Conservation (phyloP, 2,888 invertebrate species). For the Hybos culiciformis region DNA sequence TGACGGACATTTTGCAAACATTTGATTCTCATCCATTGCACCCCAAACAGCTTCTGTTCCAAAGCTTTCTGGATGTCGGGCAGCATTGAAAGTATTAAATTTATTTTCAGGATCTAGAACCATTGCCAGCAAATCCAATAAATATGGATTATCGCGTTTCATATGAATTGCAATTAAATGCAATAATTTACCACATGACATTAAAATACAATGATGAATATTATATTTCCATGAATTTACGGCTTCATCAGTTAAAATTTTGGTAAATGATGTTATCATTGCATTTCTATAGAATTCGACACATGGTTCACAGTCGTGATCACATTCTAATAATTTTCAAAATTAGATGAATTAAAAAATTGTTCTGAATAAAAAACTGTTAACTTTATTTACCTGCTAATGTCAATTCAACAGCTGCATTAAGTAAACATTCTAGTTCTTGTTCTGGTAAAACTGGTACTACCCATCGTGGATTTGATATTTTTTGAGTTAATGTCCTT, state of each 20-base stretch:
- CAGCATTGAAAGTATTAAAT: slow-evolving; percentile 44
- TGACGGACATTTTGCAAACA: slow-evolving; percentile 45
- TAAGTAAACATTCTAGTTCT: slow-evolving; percentile 81
- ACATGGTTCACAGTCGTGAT: slow-evolving; percentile 77
- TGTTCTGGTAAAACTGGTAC: slow-evolving; percentile 94
- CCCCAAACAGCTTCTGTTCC: slow-evolving; percentile 36
- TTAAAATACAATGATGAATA: slow-evolving; percentile 88
- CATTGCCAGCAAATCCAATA: slow-evolving; percentile 84
- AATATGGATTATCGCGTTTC: slow-evolving; percentile 77
- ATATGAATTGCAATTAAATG: slow-evolving; percentile 88
- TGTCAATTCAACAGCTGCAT: slow-evolving; percentile 78
- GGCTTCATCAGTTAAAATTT: slow-evolving; percentile 94
- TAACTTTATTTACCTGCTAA: slow-evolving; percentile 48
- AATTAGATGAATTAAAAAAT: slow-evolving; percentile 2
- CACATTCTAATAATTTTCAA: slow-evolving; percentile 47
- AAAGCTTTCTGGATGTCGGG: slow-evolving; percentile 31
- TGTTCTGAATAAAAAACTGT: slow-evolving; percentile 3
- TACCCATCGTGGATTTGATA: slow-evolving; percentile 91
- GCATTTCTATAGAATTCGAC: slow-evolving; percentile 92
- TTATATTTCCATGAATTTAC: slow-evolving; percentile 96
- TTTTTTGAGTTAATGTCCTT: slow-evolving; percentile 85
- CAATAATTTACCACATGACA: slow-evolving; percentile 83
- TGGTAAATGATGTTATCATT: slow-evolving; percentile 85
- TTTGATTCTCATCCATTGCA: slow-evolving; percentile 51
- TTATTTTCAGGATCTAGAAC: slow-evolving; percentile 91